phyloP scores from a whole-genome alignment of 1,140 invertebrate genomes.

The Uloborus diversus region DNA sequence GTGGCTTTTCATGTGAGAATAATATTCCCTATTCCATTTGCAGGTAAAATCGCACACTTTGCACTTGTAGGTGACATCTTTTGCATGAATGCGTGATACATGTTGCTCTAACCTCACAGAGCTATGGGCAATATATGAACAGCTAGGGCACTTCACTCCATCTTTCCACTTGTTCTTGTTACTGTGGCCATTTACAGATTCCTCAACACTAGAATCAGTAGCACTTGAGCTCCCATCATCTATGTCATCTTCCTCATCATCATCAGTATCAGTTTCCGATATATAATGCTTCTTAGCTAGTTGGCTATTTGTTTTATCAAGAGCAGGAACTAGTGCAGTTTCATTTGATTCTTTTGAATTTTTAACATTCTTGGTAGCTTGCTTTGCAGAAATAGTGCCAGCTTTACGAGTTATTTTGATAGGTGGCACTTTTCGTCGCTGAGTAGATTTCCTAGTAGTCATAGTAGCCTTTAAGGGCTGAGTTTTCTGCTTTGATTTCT shows the following conservation, averaged over 20 bases:
- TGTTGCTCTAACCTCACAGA: conserved; percentile 68
- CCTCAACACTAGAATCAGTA: background rate
- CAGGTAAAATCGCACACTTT: conserved; percentile 73
- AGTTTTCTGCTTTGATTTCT: background rate
- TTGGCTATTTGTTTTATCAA: background rate
- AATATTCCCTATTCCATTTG: conserved; percentile 73
- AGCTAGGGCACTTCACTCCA: conserved; percentile 68
- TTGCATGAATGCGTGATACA: conserved; percentile 68
- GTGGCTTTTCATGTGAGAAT: conserved; percentile 73
- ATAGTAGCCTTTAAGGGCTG: background rate
- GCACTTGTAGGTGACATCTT: conserved; percentile 72
- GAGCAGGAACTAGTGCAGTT: background rate
- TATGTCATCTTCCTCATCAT: conserved; percentile 1
- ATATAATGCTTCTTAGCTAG: background rate
- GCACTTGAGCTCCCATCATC: background rate
- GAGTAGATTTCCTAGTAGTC: background rate
- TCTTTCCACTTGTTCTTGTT: conserved; percentile 55
- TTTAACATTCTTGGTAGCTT: background rate
- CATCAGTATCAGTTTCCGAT: background rate
- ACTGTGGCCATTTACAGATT: background rate
- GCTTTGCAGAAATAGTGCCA: background rate
- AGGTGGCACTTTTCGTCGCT: background rate
- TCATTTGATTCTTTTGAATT: background rate
- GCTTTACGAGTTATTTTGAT: background rate
- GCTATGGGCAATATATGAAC: conserved; percentile 67